Conservation (phyloP, 2,888 invertebrate species). For the Stenoptilia bipunctidactyla region DNA sequence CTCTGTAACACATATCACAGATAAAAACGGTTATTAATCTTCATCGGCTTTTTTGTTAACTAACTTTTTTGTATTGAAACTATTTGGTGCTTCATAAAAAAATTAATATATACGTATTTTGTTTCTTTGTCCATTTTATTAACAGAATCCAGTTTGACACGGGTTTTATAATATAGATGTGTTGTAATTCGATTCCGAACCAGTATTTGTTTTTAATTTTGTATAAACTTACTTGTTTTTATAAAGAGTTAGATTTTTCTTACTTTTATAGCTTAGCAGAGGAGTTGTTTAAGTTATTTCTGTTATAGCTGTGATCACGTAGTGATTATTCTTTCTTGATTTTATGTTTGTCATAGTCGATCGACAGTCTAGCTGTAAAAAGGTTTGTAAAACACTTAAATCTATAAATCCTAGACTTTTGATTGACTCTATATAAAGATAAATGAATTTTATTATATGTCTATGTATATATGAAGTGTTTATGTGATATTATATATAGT, state of each 20-base stretch:
- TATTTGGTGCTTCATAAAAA: neutral
- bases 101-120: neutral
- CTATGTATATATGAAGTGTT: constrained; percentile 64
- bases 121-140: neutral
- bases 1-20: too few species aligned
- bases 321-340: constrained; percentile 22
- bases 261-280: neutral
- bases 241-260: neutral
- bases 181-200: neutral
- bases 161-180: neutral
- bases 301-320: constrained; percentile 30
- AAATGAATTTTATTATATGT: constrained; percentile 40
- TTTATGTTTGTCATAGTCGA: too few species aligned
- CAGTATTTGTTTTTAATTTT: neutral
- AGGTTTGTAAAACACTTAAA: too few species aligned
- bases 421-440: constrained; percentile 13
- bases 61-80: too few species aligned
- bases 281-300: neutral
- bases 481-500: constrained; percentile 68
- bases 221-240: neutral
- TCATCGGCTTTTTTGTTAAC: too few species aligned
- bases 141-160: too few species aligned
- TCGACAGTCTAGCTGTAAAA: too few species aligned
- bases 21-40: too few species aligned
- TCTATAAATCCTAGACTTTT: too few species aligned